Evolutionary conservation across 2,888 invertebrate genomes (phyloP).

Genomic region (Drosophila dives): DNA sequence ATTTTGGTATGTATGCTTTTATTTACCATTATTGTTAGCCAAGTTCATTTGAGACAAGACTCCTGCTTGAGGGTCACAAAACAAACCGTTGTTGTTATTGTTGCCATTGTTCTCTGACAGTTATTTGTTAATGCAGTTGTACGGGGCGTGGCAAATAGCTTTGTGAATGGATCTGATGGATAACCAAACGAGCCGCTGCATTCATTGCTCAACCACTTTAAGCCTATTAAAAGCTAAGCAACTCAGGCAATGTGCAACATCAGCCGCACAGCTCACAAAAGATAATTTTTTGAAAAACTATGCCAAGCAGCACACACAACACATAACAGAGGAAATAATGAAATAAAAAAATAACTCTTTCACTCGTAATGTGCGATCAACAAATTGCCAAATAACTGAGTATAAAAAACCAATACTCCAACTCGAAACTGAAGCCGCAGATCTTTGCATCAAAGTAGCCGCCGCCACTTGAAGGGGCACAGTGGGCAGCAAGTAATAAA

Average conservation of each 20-base stretch:
- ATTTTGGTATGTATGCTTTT: slow-evolving; percentile 37
- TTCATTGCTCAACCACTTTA: slow-evolving; percentile 63
- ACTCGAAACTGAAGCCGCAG: slow-evolving; percentile 36
- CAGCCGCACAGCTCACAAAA: slow-evolving; percentile 45
- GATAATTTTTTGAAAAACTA: slow-evolving; percentile 53
- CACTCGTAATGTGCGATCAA: slow-evolving; percentile 61
- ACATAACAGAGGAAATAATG: neutral
- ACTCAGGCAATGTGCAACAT: slow-evolving; percentile 46
- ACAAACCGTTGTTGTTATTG: slow-evolving; percentile 8
- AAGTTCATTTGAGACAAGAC: slow-evolving; percentile 61
- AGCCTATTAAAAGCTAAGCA: slow-evolving; percentile 73
- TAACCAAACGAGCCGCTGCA: slow-evolving; percentile 35
- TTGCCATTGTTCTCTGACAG: slow-evolving; percentile 20
- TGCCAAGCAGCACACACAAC: slow-evolving; percentile 35
- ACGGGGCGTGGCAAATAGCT: slow-evolving; percentile 59
- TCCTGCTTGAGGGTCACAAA: slow-evolving; percentile 60
- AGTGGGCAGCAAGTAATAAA: slow-evolving; percentile 27
- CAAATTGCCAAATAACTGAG: slow-evolving; percentile 74
- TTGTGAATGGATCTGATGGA: slow-evolving; percentile 57
- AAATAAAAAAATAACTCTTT: slow-evolving; percentile 38
- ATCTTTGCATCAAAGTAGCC: slow-evolving; percentile 66
- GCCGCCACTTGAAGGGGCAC: slow-evolving; percentile 46
- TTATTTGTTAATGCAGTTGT: slow-evolving; percentile 50
- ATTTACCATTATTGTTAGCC: slow-evolving; percentile 54
- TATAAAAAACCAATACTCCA: slow-evolving; percentile 43